These are phyloP conservation scores for Brachypodius melanocephalos DNA, from an alignment of 2,113 vertebrate genomes.

Conservation along the genomic window DNA sequence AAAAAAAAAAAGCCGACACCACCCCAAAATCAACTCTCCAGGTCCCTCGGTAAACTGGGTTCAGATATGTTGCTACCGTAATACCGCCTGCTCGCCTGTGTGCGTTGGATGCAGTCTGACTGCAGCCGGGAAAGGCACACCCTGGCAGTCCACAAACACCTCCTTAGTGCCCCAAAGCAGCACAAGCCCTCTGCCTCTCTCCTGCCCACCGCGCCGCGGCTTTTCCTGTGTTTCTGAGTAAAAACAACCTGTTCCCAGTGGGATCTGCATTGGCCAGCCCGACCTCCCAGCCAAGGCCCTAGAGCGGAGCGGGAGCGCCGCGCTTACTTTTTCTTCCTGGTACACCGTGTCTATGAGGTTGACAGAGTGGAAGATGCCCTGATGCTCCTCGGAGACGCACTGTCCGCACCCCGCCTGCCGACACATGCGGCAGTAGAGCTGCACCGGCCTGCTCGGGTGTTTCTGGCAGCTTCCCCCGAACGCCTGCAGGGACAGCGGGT, in stretches of 20 bases:
- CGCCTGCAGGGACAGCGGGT: background rate
- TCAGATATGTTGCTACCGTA: background rate
- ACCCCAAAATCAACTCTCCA: background rate
- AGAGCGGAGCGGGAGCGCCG: too few species aligned
- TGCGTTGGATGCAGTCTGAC: accelerated
- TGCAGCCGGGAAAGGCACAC: background rate
- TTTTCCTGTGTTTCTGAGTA: accelerated
- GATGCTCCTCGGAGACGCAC: constrained; percentile 65
- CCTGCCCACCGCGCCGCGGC: background rate
- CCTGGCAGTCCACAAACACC: accelerated
- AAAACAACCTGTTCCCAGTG: too few species aligned
- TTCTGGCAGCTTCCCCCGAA: constrained; percentile 28
- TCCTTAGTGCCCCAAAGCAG: accelerated
- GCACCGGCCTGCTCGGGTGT: constrained; percentile 40
- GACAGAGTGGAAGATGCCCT: constrained; percentile 69
- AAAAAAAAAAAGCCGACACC: accelerated
- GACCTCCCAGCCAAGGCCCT: background rate
- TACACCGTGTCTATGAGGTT: constrained; percentile 66
- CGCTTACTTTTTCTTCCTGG: constrained; percentile 70
- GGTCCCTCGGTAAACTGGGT: accelerated
- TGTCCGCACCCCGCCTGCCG: constrained; percentile 59
- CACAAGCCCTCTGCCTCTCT: background rate
- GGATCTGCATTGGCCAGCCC: accelerated
- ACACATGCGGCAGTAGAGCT: constrained; percentile 70
- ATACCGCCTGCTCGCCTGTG: accelerated